These are phyloP conservation scores for Drosophila albomicans DNA, from an alignment of 1,140 invertebrate species.

Conservation along the genomic window DNA sequence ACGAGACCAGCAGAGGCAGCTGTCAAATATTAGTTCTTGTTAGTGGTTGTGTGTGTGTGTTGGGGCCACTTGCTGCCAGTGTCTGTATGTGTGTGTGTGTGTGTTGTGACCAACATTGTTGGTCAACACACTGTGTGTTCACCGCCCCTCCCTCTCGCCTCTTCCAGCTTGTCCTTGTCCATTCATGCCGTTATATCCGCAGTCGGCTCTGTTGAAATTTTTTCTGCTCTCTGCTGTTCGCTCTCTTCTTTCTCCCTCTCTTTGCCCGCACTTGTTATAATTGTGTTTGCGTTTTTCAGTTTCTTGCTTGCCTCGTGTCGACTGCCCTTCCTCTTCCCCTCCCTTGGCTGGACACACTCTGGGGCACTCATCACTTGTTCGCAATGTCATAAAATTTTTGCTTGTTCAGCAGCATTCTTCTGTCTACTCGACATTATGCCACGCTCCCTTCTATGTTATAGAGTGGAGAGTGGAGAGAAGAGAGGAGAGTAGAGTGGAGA, in stretches of 20 bases:
- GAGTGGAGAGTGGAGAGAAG: no score
- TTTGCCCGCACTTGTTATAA: slow-evolving; percentile 75
- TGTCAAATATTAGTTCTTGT: slow-evolving; percentile 62
- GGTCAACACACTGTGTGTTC: slow-evolving; percentile 51
- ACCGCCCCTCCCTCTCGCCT: background rate
- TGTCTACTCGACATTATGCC: slow-evolving; percentile 52
- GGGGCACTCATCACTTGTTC: slow-evolving; percentile 56
- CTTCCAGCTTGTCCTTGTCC: slow-evolving; percentile 5
- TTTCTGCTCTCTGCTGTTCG: background rate
- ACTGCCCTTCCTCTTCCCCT: background rate
- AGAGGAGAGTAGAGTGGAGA: no score
- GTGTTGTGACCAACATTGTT: slow-evolving; percentile 76
- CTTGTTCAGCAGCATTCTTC: slow-evolving; percentile 77
- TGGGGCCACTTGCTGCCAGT: slow-evolving; percentile 37
- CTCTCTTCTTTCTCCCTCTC: slow-evolving; percentile 5
- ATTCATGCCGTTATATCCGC: slow-evolving; percentile 29
- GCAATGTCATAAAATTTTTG: slow-evolving; percentile 82
- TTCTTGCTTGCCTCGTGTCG: slow-evolving; percentile 20
- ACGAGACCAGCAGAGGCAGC: slow-evolving; percentile 32
- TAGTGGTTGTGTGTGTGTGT: slow-evolving; percentile 58
- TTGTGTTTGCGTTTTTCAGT: slow-evolving; percentile 82
- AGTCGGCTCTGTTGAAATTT: slow-evolving; percentile 47
- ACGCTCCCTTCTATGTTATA: background rate
- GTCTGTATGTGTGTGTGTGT: slow-evolving; percentile 49
- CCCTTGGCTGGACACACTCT: background rate